These are phyloP conservation scores for Rhinichthys klamathensis DNA, from an alignment of 2,113 vertebrate species.

Conservation along the genomic window DNA sequence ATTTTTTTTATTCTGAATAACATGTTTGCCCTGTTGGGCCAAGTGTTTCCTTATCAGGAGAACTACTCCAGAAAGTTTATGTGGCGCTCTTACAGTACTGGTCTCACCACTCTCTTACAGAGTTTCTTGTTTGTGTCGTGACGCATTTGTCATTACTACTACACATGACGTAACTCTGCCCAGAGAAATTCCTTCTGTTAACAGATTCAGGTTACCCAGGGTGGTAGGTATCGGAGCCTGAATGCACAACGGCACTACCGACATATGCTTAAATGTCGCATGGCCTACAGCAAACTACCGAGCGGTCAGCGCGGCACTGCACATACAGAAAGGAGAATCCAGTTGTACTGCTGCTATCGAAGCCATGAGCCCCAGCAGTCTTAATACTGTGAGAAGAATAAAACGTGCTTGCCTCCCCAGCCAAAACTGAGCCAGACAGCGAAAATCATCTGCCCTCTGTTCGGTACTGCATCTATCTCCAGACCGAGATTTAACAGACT, in stretches of 20 bases:
- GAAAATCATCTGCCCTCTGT: too few species aligned
- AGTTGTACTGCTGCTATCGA: too few species aligned
- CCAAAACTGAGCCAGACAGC: too few species aligned
- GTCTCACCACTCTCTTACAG: too few species aligned
- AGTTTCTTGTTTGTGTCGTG: too few species aligned
- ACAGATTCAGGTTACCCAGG: background rate
- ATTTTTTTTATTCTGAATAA: background rate
- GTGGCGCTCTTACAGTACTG: too few species aligned
- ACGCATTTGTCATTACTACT: background rate
- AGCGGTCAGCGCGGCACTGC: background rate
- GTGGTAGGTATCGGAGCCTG: background rate
- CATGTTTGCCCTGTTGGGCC: background rate
- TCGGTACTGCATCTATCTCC: too few species aligned
- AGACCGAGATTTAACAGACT: background rate
- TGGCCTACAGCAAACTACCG: background rate
- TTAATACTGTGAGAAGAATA: background rate
- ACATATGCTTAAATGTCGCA: background rate
- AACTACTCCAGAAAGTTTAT: background rate
- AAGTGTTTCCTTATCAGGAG: background rate
- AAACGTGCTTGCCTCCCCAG: background rate
- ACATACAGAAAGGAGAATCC: background rate
- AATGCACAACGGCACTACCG: background rate
- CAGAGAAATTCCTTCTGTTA: background rate
- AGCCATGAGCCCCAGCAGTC: background rate
- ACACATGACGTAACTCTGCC: background rate